Base-by-base conservation (phyloP, 2,888 invertebrate genomes). In the Caenorhabditis drosophilae region DNA sequence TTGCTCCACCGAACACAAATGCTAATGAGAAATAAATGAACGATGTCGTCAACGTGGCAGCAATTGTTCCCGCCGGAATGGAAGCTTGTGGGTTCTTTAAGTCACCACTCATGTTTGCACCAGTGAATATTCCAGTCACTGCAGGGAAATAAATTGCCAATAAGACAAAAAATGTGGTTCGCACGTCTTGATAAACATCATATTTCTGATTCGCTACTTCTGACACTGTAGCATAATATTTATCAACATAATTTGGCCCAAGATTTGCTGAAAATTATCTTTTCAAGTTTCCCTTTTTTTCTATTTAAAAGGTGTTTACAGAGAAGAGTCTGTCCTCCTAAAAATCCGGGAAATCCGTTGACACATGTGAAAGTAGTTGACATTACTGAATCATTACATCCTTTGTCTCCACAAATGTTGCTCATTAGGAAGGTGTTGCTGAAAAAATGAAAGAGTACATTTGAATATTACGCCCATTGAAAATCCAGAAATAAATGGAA, bases 61-160 rank as follows among this genome's bases (percentile, higher is more conserved):
- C 90, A 80, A 99, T 92, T 2, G 98, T 99, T 76, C 98, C 98
- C 46, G 92, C 90, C 1, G 98, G 98, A 81, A 99, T 99, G 74
- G 96, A 96, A 85, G 92, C 93, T 86, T 96, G 96, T 51, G 97
- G 97, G 85, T 99, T 97, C 36, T 92, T 93, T 83, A 99, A 88
- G 86, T 99, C 98, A 42, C 73, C 97, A 23, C 96, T 96, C 82
- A 97, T 89, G 86, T 98, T 98, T 1, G 96, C 96, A 20, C 98
- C 97, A 64, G 98, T 97, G 94, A 98, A 95, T 73, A 98, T 98
- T 82, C 92, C 97, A 79, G 97, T 98, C 38, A 96, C 95, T 20
- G 96, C 96, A n/a, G 98, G 97, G 87, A 98, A 98, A 88, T 96
- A 98, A 81, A 98, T 97, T 80, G 96, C 97, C 76, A 97, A 91